Percentiles rank a stretch among this genome's conserved stretches.
Conservation (phyloP, 1,140 invertebrate species). For the Hycleus cichorii region DNA sequence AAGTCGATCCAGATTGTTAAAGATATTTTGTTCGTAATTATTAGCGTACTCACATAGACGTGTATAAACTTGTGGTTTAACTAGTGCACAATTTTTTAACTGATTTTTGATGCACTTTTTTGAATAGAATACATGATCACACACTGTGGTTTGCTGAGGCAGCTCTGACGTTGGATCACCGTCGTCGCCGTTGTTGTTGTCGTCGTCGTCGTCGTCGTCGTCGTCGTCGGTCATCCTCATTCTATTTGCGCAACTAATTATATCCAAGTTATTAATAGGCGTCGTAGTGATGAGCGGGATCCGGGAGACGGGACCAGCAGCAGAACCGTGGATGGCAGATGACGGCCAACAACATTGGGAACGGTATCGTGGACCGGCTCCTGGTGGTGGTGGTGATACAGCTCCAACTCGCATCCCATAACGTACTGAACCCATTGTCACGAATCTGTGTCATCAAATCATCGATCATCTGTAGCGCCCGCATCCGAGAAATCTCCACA, state of each 20-base stretch:
- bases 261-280: slow-evolving; percentile 42
- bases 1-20: slow-evolving; percentile 62
- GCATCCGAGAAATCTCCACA: not conserved
- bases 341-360: slow-evolving; percentile 37
- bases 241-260: slow-evolving; percentile 42
- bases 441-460: slow-evolving; percentile 37
- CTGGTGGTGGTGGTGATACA: slow-evolving; percentile 40
- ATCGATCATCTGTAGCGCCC: not conserved
- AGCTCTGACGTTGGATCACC: slow-evolving; percentile 40
- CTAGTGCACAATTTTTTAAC: slow-evolving; percentile 29
- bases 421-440: slow-evolving; percentile 51
- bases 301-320: slow-evolving; percentile 37
- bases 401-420: slow-evolving; percentile 50
- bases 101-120: slow-evolving; percentile 29
- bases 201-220: no score
- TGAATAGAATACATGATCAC: slow-evolving; percentile 29
- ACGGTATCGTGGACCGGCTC: slow-evolving; percentile 37
- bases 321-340: slow-evolving; percentile 25
- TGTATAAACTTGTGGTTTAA: slow-evolving; percentile 27
- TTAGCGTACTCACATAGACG: slow-evolving; percentile 24
- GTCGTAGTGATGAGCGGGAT: slow-evolving; percentile 32
- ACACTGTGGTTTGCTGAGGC: slow-evolving; percentile 27
- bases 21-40: slow-evolving; percentile 17
- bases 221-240: slow-evolving; percentile 40
- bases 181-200: no score